phyloP scores from a whole-genome alignment of 2,113 vertebrate genomes.

The Cygnus atratus region DNA sequence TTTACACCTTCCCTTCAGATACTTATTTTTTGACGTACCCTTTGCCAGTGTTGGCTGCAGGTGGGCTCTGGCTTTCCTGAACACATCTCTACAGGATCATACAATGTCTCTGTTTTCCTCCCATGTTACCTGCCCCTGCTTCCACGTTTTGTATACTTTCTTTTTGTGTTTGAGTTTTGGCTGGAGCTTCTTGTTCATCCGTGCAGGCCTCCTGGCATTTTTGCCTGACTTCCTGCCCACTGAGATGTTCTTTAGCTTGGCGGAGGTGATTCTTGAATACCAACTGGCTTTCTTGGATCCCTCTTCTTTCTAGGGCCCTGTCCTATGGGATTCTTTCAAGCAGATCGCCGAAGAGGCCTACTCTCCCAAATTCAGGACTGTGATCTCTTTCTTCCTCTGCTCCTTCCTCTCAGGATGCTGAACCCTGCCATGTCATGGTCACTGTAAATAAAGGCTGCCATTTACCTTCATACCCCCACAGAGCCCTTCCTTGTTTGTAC shows the following conservation, averaged over 20 bases:
- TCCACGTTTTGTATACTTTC: neutral
- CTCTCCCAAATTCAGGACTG: neutral
- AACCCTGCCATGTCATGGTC: neutral
- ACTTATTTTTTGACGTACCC: neutral
- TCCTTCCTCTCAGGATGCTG: neutral
- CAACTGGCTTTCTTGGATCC: too few species aligned
- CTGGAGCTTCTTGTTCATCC: neutral
- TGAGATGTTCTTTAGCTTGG: neutral
- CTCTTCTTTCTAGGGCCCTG: neutral
- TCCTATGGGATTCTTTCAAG: neutral
- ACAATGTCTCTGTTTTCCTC: neutral
- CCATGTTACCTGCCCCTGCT: neutral
- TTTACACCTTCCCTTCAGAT: neutral
- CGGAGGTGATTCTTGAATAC: neutral
- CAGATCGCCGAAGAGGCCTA: neutral
- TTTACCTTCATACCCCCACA: neutral
- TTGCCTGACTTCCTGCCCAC: neutral
- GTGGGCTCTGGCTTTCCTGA: neutral
- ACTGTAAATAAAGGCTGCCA: neutral
- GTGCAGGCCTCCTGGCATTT: neutral
- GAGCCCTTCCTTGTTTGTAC: neutral
- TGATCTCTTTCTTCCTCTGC: neutral
- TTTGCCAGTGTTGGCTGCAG: neutral
- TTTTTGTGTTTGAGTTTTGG: neutral
- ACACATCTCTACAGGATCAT: neutral